Percentiles rank a stretch among this genome's conserved stretches.
Evolutionary conservation across 2,113 vertebrate species (phyloP).

Genomic region (Labeo rohita): DNA sequence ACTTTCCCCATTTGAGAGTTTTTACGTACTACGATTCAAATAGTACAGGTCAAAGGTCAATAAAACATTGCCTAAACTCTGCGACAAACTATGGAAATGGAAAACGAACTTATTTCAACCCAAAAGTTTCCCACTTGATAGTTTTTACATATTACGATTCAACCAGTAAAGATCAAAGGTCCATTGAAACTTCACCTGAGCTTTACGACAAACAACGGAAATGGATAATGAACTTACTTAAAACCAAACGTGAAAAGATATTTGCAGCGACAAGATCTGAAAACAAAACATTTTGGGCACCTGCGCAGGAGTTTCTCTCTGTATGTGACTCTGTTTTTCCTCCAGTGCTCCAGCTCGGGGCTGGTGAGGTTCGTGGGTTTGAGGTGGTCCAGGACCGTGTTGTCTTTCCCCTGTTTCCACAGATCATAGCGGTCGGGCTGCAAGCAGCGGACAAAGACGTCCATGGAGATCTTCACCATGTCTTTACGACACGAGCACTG

Average conservation of each 20-base stretch:
- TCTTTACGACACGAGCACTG: slow-evolving; percentile 96
- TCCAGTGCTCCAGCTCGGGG: slow-evolving; percentile 89
- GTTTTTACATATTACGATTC: too few species aligned
- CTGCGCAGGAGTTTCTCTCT: slow-evolving; percentile 82
- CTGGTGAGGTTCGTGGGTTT: slow-evolving; percentile 85
- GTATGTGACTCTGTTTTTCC: slow-evolving; percentile 78
- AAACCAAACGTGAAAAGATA: too few species aligned
- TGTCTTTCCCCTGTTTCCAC: slow-evolving; percentile 96
- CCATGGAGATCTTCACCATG: slow-evolving; percentile 99
- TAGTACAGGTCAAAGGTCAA: not conserved
- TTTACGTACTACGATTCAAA: not conserved
- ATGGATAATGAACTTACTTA: too few species aligned
- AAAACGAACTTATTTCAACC: too few species aligned
- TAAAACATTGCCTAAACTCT: too few species aligned
- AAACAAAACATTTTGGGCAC: not conserved
- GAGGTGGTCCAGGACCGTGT: slow-evolving; percentile 85
- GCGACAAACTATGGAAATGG: too few species aligned
- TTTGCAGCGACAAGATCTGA: not conserved
- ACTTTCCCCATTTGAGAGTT: not conserved
- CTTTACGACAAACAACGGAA: not conserved
- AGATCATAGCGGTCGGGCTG: slow-evolving; percentile 92
- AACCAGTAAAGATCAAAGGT: too few species aligned
- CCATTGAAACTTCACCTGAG: not conserved
- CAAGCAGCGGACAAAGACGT: slow-evolving; percentile 92
- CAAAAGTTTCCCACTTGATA: too few species aligned